These are phyloP conservation scores for Callitettix versicolor DNA, from an alignment of 1,140 invertebrate species.

Conservation along the genomic window DNA sequence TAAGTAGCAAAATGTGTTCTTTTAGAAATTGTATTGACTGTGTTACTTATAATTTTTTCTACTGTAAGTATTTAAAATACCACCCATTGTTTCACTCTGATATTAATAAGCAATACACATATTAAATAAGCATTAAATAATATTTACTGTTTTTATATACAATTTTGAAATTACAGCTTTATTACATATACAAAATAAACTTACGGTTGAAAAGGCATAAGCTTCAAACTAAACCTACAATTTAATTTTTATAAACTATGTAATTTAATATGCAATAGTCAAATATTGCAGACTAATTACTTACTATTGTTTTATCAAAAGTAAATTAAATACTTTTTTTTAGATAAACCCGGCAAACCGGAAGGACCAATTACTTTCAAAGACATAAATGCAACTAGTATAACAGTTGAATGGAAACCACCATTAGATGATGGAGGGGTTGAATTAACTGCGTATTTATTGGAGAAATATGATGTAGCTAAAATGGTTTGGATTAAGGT, in stretches of 20 bases:
- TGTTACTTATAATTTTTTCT: background rate
- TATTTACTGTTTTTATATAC: too few species aligned
- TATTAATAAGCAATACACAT: too few species aligned
- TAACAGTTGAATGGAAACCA: slow-evolving; percentile 70
- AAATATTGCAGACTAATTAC: too few species aligned
- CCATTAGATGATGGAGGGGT: slow-evolving; percentile 69
- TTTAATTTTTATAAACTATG: too few species aligned
- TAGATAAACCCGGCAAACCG: slow-evolving; percentile 75
- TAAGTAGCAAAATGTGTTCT: background rate
- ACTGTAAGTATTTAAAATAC: background rate
- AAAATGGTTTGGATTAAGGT: slow-evolving; percentile 57
- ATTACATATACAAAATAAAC: too few species aligned
- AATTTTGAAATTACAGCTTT: too few species aligned
- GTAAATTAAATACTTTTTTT: too few species aligned
- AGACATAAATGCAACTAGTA: slow-evolving; percentile 58
- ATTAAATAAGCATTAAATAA: too few species aligned
- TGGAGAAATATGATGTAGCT: slow-evolving; percentile 65
- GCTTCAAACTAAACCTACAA: too few species aligned
- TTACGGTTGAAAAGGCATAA: too few species aligned
- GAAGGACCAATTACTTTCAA: slow-evolving; percentile 62
- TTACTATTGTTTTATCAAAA: too few species aligned
- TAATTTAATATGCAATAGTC: too few species aligned
- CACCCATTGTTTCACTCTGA: background rate
- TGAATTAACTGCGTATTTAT: slow-evolving; percentile 64
- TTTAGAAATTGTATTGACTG: background rate